Evolutionary conservation across 2,888 invertebrate genomes (phyloP).

Genomic region (Napeogenes sylphis): DNA sequence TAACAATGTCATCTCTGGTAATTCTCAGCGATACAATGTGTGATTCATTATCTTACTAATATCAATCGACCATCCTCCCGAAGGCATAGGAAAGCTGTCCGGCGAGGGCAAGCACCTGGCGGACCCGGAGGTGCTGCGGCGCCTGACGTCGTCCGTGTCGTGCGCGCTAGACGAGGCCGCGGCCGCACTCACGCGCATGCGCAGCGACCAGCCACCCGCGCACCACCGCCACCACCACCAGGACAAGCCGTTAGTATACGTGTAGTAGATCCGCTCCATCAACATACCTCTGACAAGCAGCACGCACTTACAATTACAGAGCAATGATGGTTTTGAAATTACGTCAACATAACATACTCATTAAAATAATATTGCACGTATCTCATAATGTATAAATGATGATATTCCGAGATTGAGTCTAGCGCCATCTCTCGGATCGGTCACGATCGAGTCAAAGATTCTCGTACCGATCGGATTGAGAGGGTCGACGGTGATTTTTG

Average conservation of each 20-base stretch:
- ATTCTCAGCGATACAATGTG: too few relatives aligned
- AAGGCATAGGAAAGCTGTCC: conserved; percentile 89
- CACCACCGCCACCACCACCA: conserved; percentile 65
- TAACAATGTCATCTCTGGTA: too few relatives aligned
- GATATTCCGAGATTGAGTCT: conserved; percentile 80
- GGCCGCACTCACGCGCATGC: conserved; percentile 96
- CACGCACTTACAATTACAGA: too few relatives aligned
- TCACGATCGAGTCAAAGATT: conserved; percentile 51
- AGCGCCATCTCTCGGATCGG: conserved; percentile 48
- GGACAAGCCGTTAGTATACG: conserved; percentile 62
- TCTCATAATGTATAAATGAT: conserved; percentile 54
- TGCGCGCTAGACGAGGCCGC: conserved; percentile 98
- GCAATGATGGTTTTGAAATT: too few relatives aligned
- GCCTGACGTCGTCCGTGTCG: conserved; percentile 91
- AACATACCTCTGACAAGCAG: not conserved
- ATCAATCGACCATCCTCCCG: not conserved
- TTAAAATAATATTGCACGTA: too few relatives aligned
- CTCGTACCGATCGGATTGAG: conserved; percentile 57
- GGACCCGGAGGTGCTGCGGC: conserved; percentile 91
- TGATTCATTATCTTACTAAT: too few relatives aligned
- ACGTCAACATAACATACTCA: too few relatives aligned
- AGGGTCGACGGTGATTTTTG: conserved; percentile 58
- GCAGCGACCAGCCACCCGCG: conserved; percentile 89
- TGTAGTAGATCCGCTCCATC: not conserved
- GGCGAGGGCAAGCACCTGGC: conserved; percentile 90